Conservation (phyloP, 1,140 invertebrate species). For the Pseudomyrmex flavicornis region DNA sequence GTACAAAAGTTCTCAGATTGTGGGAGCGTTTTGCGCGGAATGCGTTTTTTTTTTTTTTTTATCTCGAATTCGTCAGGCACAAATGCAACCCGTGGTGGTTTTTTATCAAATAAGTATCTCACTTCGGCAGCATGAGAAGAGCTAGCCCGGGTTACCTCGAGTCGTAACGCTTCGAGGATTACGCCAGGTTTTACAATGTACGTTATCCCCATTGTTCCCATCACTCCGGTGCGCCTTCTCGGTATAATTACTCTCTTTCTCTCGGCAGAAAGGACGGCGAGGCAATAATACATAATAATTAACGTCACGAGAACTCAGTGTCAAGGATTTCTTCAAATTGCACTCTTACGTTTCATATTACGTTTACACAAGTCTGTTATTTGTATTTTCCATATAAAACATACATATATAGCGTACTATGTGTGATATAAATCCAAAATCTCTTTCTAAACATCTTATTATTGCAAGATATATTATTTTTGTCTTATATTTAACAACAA, state of each 20-base stretch:
- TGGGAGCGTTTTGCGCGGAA: too few relatives aligned
- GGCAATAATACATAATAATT: constrained; percentile 31
- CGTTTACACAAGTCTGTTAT: not conserved
- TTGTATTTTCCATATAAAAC: not conserved
- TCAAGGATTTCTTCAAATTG: constrained; percentile 14
- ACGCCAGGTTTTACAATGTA: constrained; percentile 71
- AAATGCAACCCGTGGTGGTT: constrained; percentile 39
- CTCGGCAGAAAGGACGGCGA: constrained; percentile 36
- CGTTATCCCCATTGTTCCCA: constrained; percentile 60
- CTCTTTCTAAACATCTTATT: too few relatives aligned
- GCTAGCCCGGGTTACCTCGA: constrained; percentile 75
- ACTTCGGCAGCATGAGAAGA: constrained; percentile 74
- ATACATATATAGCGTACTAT: too few relatives aligned
- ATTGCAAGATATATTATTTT: too few relatives aligned
- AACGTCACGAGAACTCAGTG: constrained; percentile 30
- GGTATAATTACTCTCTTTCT: constrained; percentile 59
- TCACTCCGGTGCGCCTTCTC: not conserved
- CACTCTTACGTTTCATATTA: not conserved
- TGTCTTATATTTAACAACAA: too few relatives aligned
- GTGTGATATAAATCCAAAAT: too few relatives aligned
- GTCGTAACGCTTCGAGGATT: constrained; percentile 76
- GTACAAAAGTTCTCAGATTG: not conserved
- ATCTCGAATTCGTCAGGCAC: constrained; percentile 7
- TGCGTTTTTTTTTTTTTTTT: too few relatives aligned
- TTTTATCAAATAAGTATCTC: constrained; percentile 65